Evolutionary conservation across 2,797 vertebrate species (phyloP).

Genomic region (Lepilemur septentrionalis): DNA sequence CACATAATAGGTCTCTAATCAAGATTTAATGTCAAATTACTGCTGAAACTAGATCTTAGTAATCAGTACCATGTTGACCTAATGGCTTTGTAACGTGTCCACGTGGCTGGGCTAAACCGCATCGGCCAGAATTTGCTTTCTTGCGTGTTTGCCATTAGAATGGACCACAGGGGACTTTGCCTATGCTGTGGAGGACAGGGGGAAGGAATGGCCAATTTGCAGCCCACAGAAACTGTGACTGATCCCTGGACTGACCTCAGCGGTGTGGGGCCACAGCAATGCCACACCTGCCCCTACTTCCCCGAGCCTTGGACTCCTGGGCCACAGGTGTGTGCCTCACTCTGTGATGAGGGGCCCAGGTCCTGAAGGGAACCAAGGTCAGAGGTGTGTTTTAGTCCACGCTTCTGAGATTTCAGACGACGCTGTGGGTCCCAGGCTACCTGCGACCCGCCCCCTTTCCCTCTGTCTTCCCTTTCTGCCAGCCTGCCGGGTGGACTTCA

Average conservation of each 20-base stretch:
- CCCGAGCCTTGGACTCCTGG: neutral
- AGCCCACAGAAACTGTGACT: neutral
- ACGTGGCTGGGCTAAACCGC: neutral
- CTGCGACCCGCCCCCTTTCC: neutral
- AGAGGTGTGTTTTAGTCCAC: no score
- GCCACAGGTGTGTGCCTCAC: neutral
- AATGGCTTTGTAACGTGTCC: neutral
- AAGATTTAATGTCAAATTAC: neutral
- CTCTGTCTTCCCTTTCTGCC: neutral
- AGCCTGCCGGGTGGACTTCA: neutral
- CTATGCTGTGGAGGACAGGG: no score
- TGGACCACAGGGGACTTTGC: no score
- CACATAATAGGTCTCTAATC: neutral
- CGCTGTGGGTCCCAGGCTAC: neutral
- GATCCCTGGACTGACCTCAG: neutral
- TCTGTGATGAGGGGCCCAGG: neutral
- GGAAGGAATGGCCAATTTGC: neutral
- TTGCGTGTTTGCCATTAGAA: neutral
- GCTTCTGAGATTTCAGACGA: neutral
- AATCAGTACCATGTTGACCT: neutral
- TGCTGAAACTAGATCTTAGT: neutral
- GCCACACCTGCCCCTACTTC: neutral
- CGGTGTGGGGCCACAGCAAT: neutral
- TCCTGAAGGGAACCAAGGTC: neutral
- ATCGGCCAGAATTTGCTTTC: neutral